These are phyloP conservation scores for Sarcophaga peregrina DNA, from an alignment of 1,140 invertebrate species.

Conservation along the genomic window DNA sequence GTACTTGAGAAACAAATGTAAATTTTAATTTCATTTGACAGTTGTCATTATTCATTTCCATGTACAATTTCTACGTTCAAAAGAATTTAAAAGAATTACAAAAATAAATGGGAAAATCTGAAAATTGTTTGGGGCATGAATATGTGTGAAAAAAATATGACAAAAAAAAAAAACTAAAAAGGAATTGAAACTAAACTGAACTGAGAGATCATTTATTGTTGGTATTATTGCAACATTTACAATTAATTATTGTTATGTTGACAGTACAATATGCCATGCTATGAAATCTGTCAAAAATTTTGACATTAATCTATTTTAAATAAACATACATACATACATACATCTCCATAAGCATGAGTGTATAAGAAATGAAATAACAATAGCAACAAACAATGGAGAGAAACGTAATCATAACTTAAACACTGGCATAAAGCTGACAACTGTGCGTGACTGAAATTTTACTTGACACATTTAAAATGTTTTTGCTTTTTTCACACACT, in stretches of 20 bases:
- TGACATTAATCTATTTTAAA: slow-evolving; percentile 42
- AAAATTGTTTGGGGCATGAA: not conserved
- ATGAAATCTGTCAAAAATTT: slow-evolving; percentile 40
- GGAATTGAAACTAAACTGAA: not conserved
- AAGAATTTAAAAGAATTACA: not conserved
- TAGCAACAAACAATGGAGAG: not conserved
- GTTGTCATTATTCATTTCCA: slow-evolving; percentile 37
- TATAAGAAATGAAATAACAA: not conserved
- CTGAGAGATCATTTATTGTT: slow-evolving; percentile 17
- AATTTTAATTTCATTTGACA: slow-evolving; percentile 39
- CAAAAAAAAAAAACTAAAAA: too few species aligned
- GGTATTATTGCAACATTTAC: slow-evolving; percentile 39
- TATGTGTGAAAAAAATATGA: not conserved
- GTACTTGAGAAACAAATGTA: slow-evolving; percentile 34
- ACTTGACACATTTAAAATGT: slow-evolving; percentile 28
- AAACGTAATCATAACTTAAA: slow-evolving; percentile 38
- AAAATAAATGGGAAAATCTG: not conserved
- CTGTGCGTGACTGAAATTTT: slow-evolving; percentile 40
- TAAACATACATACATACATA: not conserved
- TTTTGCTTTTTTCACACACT: not conserved
- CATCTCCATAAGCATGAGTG: too few species aligned
- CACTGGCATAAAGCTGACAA: slow-evolving; percentile 39
- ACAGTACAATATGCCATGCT: slow-evolving; percentile 38
- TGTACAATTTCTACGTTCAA: not conserved
- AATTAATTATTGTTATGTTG: slow-evolving; percentile 42